Conservation (phyloP, 1,140 invertebrate genomes). For the Aphelinus certus region DNA sequence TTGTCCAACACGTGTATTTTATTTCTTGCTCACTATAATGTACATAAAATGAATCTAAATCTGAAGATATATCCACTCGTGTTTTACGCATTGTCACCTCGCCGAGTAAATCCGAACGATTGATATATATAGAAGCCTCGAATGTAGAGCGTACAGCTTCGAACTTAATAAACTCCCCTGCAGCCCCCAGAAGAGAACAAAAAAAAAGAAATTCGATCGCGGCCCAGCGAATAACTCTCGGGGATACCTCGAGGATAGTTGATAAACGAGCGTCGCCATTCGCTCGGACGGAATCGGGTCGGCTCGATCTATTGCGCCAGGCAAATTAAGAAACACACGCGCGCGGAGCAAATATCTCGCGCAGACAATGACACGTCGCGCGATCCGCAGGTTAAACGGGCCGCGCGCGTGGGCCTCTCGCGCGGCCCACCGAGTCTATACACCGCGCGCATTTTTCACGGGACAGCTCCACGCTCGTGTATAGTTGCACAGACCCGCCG, state of each 20-base stretch:
- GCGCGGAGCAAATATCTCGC: neutral
- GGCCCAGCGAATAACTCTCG: no score
- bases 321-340: slow-evolving; percentile 31
- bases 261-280: slow-evolving; percentile 6
- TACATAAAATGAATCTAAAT: no score
- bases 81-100: no score
- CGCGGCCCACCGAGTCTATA: slow-evolving; percentile 29
- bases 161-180: no score
- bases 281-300: neutral
- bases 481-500: neutral
- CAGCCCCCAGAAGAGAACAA: no score
- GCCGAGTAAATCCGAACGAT: no score
- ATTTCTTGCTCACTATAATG: no score
- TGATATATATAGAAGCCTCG: no score
- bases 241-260: neutral
- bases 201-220: no score
- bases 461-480: neutral
- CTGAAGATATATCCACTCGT: no score
- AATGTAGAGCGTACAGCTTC: no score
- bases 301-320: slow-evolving; percentile 22
- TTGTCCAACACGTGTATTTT: no score
- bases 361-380: slow-evolving; percentile 19
- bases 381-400: neutral
- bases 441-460: slow-evolving; percentile 37
- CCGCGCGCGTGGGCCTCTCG: slow-evolving; percentile 8